phyloP scores from a whole-genome alignment of 1,140 invertebrate genomes.

The Saxidomus purpurata region DNA sequence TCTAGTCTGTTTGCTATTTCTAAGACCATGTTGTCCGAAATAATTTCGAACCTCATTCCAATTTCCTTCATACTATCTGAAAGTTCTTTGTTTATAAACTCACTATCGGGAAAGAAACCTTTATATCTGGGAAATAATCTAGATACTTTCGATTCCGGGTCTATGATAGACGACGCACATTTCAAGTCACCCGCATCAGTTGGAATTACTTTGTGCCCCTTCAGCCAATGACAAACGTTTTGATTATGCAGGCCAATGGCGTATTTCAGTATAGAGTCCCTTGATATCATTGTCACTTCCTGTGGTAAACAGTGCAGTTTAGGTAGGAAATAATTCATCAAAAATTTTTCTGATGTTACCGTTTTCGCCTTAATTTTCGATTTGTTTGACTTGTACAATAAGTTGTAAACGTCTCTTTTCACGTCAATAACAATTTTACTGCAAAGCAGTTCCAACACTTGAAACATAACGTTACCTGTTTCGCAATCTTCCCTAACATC shows the following conservation, averaged over 20 bases:
- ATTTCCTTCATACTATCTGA: too few relatives aligned
- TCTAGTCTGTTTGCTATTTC: slow-evolving; percentile 54
- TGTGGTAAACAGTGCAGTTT: not conserved
- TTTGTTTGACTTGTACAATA: slow-evolving; percentile 19
- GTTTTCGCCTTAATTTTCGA: slow-evolving; percentile 31
- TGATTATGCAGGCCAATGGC: not conserved
- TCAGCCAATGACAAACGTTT: not conserved
- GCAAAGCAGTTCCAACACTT: not conserved
- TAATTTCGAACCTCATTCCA: too few relatives aligned
- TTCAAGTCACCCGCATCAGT: too few relatives aligned
- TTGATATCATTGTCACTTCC: not conserved
- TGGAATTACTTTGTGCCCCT: slow-evolving; percentile 13
- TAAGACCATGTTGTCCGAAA: slow-evolving; percentile 40
- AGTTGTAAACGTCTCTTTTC: slow-evolving; percentile 2
- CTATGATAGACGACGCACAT: too few relatives aligned
- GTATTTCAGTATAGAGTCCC: too few relatives aligned
- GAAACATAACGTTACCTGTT: slow-evolving; percentile 7
- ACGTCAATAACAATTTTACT: slow-evolving; percentile 30
- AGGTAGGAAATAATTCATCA: slow-evolving; percentile 62
- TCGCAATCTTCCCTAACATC: too few relatives aligned
- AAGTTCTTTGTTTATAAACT: too few relatives aligned
- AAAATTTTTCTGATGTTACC: slow-evolving; percentile 51
- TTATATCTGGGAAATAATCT: too few relatives aligned
- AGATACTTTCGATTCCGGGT: too few relatives aligned
- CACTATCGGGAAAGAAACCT: too few relatives aligned